These are phyloP conservation scores for Otus sunia DNA, from an alignment of 2,113 vertebrate species.

Conservation along the genomic window DNA sequence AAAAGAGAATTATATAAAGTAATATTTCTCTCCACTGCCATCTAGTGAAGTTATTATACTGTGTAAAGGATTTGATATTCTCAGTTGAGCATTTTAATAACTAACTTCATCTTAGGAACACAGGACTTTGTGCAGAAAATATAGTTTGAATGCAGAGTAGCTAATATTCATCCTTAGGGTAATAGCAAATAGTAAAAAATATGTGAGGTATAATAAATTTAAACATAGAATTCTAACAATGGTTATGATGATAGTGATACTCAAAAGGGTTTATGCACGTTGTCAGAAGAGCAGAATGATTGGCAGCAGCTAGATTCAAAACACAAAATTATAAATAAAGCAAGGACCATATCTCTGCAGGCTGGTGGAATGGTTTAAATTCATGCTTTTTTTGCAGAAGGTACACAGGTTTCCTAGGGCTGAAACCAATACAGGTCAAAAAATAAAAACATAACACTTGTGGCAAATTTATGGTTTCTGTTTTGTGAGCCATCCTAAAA, in stretches of 20 bases:
- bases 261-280: not conserved
- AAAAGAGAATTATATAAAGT: not conserved
- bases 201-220: not conserved
- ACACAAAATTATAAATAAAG: not conserved
- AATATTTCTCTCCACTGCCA: slow-evolving; percentile 41
- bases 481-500: not conserved
- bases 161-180: not conserved
- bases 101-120: not conserved
- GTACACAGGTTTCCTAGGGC: not conserved
- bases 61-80: not conserved
- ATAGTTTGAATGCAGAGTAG: not conserved
- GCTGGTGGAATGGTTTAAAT: not conserved
- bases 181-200: not conserved
- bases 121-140: not conserved
- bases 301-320: not conserved
- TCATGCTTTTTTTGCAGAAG: not conserved
- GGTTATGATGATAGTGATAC: not conserved
- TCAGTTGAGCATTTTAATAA: not conserved
- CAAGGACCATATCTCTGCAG: not conserved
- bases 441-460: not conserved
- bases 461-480: not conserved
- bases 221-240: not conserved
- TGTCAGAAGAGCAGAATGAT: not conserved
- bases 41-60: slow-evolving; percentile 6
- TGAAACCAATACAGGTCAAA: not conserved